Evolutionary conservation across 1,140 invertebrate genomes (phyloP), one percentile per base, ranked within the genome.

Genomic region (Frieseomelitta varia): DNA sequence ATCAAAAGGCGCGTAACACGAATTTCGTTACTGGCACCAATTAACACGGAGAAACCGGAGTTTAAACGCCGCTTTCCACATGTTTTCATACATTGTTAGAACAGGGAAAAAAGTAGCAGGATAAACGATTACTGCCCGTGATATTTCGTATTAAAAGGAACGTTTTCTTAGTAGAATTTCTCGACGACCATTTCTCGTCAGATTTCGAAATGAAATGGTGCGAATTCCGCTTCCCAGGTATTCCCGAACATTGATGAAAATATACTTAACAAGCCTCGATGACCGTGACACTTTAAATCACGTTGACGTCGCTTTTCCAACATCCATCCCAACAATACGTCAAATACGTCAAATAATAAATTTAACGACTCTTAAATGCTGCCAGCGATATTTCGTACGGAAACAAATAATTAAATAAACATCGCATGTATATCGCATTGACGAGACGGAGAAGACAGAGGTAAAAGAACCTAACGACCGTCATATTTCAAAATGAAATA

Each of bases 11-110:
- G 55, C 12, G 55, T 34, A 55, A 21, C 30, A 14, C 30, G 30
- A 79, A 79, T 79, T 75, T 68, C 51, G 30, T 51, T 67, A 24
- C 39, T 39, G 65, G 17, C 65, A 53, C 51, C 67, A 56, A 68
- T 79, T 58, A 71, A 56, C 34, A 15, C 78, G 27, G 55, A 58
- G 67, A 80, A 76, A 76, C 61, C 74, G 19, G 21, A 3, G 10
- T 0, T n/a, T n/a, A 1, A 55, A 24, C 30, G 56, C 19, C 47
- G 15, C 34, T 88, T 79, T 71, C 61, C 51, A 39, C 21, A 14
- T 69, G 63, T 73, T 75, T 71, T 79, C 19, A 2, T 58, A 71
- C 34, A 19, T 30, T 15, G 39, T 39, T 51, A 19, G n/a, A 47
- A 47, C 39, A 47, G 39, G 39, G 39, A 8, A 6, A 8, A 0